Base-by-base conservation (phyloP, 2,113 vertebrate genomes). In the Cranoglanis bouderius region DNA sequence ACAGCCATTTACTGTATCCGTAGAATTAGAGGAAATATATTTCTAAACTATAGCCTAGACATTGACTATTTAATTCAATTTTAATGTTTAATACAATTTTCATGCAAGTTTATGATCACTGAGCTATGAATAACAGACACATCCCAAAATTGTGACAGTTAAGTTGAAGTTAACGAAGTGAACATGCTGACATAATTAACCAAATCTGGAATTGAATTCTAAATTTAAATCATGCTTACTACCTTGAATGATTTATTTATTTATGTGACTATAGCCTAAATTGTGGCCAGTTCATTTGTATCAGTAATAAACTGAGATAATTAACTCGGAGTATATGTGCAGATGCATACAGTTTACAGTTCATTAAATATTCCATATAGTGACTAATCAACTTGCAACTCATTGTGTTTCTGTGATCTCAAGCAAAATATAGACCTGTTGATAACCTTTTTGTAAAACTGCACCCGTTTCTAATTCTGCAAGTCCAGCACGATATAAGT, bases 1-100 rank as follows among this genome's bases (percentile, higher is more conserved):
- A 90, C 85, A 82, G 88, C 85, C 81, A 87, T 89, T 92, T 86
- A 78, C 59, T 89, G 88, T 63, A 80, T 85, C 78, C 61, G 1
- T 85, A 87, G 63, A 46, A 29, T 61, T 26, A 82, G 87, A 59
- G 35, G 0, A 43, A 59, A 21, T 55, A 35, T 57, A 67, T 43
- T 70, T 89, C n/a, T 38, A 82, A 4, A 9, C 16, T 19, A 55
- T 53, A 80, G n/a, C 1, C 65, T 70, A 26, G 63, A n/a, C 29
- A 13, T 24, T 24, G 21, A 59, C 57, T n/a, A n/a, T n/a, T 59
- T 67, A 14, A 32, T 38, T 72, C 65, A 35, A 35, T 7, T 35
- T 32, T 18, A 70, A 35, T 70, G 32, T 32, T 67, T 16, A 67
- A 8, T 38, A 3, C 19, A 43, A 26, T 43, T 43, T 40, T 4